phyloP scores from a whole-genome alignment of 2,113 vertebrate species.

The Callorhinus ursinus region DNA sequence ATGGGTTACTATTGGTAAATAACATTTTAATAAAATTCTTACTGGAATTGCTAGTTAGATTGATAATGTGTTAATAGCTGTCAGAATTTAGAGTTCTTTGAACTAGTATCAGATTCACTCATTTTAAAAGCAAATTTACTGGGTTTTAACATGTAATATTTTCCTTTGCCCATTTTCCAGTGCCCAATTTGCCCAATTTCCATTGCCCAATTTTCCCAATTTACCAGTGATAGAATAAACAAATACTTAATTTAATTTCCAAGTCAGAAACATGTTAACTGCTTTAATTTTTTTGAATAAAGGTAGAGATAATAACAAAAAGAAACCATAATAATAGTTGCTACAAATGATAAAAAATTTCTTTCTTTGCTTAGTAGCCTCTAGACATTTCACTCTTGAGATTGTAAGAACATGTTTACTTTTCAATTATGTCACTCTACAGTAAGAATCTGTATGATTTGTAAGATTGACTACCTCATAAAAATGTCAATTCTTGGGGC shows the following conservation, averaged over 20 bases:
- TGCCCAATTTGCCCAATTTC: not conserved
- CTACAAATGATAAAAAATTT: not conserved
- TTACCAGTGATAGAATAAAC: not conserved
- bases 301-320: not conserved
- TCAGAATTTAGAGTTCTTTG: constrained; percentile 1
- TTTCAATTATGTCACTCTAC: not conserved
- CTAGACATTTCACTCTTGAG: not conserved
- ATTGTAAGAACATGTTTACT: not conserved
- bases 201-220: not conserved
- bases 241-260: not conserved
- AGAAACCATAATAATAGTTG: not conserved
- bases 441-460: not conserved
- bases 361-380: not conserved
- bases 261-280: not conserved
- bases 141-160: not conserved
- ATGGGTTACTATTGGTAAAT: not conserved
- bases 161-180: not conserved
- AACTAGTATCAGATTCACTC: not conserved
- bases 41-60: not conserved
- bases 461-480: not conserved
- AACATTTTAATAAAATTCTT: not conserved
- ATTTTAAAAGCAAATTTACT: not conserved
- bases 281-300: not conserved
- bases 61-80: not conserved
- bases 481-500: not conserved